Conservation (phyloP, 92 coral and sea anemone species). For the Micromussa lordhowensis region DNA sequence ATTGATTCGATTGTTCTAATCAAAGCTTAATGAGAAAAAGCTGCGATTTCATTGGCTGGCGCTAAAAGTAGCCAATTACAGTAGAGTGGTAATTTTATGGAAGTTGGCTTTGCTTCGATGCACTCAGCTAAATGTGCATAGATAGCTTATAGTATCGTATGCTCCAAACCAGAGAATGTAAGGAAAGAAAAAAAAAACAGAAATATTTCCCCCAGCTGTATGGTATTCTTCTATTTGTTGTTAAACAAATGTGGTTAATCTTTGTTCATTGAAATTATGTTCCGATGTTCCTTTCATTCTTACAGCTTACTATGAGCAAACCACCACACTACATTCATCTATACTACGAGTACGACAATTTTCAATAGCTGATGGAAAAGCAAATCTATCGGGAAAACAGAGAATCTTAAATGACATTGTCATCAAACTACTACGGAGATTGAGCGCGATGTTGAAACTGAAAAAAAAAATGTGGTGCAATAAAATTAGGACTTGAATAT, state of each 20-base stretch:
- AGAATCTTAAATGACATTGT: neutral
- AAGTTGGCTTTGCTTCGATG: conserved; percentile 16
- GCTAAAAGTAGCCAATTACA: conserved; percentile 93
- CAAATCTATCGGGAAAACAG: neutral
- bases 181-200: neutral
- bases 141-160: neutral
- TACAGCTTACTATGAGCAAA: neutral
- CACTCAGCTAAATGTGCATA: neutral
- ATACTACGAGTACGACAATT: neutral
- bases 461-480: conserved; percentile 16
- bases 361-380: neutral
- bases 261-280: neutral
- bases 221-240: neutral
- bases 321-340: conserved; percentile 7
- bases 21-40: conserved; percentile 76
- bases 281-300: neutral
- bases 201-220: neutral
- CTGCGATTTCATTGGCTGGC: conserved; percentile 80
- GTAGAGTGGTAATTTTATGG: conserved; percentile 80
- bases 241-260: neutral
- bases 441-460: neutral
- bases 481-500: conserved; percentile 26
- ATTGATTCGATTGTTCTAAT: conserved; percentile 93
- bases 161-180: neutral
- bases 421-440: neutral